Base-by-base conservation (phyloP, 2,797 vertebrate species). In the Parambassis ranga region DNA sequence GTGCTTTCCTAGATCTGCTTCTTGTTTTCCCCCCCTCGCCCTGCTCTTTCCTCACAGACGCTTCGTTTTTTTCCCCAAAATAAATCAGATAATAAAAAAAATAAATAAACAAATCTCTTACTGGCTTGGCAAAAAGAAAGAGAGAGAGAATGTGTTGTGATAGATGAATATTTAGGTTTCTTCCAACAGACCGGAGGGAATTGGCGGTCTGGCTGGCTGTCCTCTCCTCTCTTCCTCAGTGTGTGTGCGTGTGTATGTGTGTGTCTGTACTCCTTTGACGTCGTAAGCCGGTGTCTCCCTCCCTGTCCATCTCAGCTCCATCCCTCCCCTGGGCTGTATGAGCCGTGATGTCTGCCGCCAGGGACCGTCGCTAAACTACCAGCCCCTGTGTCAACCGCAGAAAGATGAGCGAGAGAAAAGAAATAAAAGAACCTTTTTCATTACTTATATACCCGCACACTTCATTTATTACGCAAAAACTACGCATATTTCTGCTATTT, bases 281-380 rank as follows among this genome's bases (percentile, higher is more conserved):
- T 93, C 89, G 92, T 91, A 91, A 92, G 84, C 90, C 91, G 92
- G 92, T 93, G 92, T 93, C 92, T 92, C 92, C 92, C 92, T 91
- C 87, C 86, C 90, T 89, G 92, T 92, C 90, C 87, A 90, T 91
- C 89, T 89, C 87, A 72, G 77, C 82, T 89, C 88, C 89, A 83
- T 81, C 89, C 90, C 91, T 91, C 90, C 89, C 88, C 77, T 79
- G 87, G 89, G 89, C 84, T 82, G 88, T 65, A 79, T 79, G 85
- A 89, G 87, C 84, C 87, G 87, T 89, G 88, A 90, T 81, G 91
- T 87, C 86, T 83, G 65, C 65, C 60, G 77, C 53, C 47, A 77
- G 92, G 92, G 89, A 88, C 64, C 77, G 90, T 91, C 80, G 35
- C 31, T 3, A 90, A 90, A 79, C 3, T 68, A 71, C 50, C 36